phyloP scores from a whole-genome alignment of 2,888 invertebrate species.

The Oegoconia quadripuncta region DNA sequence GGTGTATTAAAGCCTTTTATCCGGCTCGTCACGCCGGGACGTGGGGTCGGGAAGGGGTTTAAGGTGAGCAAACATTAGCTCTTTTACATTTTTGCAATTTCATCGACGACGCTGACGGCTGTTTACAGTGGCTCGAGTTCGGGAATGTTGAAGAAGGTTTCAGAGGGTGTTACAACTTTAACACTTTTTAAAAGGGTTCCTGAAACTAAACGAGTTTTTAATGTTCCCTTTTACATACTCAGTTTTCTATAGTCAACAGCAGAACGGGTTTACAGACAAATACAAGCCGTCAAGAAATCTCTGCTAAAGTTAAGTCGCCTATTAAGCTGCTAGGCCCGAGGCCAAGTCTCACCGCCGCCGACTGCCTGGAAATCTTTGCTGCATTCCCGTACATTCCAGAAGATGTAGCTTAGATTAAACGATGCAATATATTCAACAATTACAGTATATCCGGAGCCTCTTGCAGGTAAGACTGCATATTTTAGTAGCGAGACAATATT shows the following conservation, averaged over 20 bases:
- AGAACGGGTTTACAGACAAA: slow-evolving; percentile 25
- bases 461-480: slow-evolving; percentile 73
- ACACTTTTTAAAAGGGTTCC: slow-evolving; percentile 62
- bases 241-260: slow-evolving; percentile 39
- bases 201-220: slow-evolving; percentile 62
- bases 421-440: slow-evolving; percentile 73
- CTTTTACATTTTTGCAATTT: slow-evolving; percentile 80
- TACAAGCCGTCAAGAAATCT: slow-evolving; percentile 43
- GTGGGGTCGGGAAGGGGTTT: slow-evolving; percentile 76
- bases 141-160: slow-evolving; percentile 44
- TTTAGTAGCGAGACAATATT: slow-evolving; percentile 74
- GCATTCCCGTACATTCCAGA: slow-evolving; percentile 74
- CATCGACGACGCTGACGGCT: slow-evolving; percentile 68
- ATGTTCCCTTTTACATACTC: slow-evolving; percentile 45
- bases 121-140: slow-evolving; percentile 60
- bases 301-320: slow-evolving; percentile 55
- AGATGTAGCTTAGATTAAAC: slow-evolving; percentile 74
- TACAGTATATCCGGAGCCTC: slow-evolving; percentile 64
- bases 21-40: slow-evolving; percentile 76
- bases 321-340: slow-evolving; percentile 68
- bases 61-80: slow-evolving; percentile 79
- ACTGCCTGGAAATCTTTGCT: slow-evolving; percentile 72
- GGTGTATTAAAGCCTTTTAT: slow-evolving; percentile 80
- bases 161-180: slow-evolving; percentile 59
- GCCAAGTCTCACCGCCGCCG: slow-evolving; percentile 65